Conservation (phyloP, 53 echinoderm and acorn worm species). For the Stichopus horrens region DNA sequence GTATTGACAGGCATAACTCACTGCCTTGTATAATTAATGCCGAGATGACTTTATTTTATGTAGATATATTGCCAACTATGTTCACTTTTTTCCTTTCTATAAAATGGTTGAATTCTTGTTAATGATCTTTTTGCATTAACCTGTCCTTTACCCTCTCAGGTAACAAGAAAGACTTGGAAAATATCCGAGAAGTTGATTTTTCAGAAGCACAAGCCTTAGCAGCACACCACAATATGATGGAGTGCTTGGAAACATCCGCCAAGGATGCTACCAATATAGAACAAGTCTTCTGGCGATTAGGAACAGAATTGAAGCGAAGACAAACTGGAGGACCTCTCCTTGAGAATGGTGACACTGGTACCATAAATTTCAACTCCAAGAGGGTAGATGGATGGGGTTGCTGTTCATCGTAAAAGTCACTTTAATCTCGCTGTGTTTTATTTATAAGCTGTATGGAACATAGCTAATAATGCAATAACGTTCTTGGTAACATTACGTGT, state of each 20-base stretch:
- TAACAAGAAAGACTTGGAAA: constrained; percentile 82
- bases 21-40: too few species aligned
- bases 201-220: constrained; percentile 82
- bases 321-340: constrained; percentile 84
- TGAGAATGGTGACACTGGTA: constrained; percentile 67
- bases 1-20: too few species aligned
- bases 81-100: too few species aligned
- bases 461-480: not conserved
- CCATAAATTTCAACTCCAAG: constrained; percentile 81
- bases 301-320: constrained; percentile 76
- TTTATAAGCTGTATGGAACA: not conserved
- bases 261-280: constrained; percentile 97
- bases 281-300: constrained; percentile 83
- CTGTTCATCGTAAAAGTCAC: constrained; percentile 56
- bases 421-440: not conserved
- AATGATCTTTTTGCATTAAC: not conserved
- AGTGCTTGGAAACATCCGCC: constrained; percentile 91
- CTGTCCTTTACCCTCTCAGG: not conserved
- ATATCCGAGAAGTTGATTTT: constrained; percentile 79
- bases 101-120: too few species aligned
- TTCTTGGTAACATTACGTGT: not conserved
- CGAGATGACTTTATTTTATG: too few species aligned
- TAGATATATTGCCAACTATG: too few species aligned
- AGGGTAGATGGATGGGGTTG: constrained; percentile 91
- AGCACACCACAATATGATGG: constrained; percentile 84